Conservation (phyloP, 2,797 vertebrate species). For the Aselliscus stoliczkanus region DNA sequence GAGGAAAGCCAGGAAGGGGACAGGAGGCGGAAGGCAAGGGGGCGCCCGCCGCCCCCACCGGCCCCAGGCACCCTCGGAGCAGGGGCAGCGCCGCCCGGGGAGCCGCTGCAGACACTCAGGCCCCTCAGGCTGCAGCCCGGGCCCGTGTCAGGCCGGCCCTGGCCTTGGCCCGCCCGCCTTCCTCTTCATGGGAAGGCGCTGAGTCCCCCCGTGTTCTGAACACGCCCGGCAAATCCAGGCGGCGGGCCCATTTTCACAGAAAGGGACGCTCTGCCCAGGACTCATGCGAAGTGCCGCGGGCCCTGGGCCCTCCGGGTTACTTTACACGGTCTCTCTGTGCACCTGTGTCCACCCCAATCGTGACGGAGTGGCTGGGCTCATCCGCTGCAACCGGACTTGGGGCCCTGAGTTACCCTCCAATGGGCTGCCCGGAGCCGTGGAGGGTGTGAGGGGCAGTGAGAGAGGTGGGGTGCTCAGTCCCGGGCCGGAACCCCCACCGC, state of each 20-base stretch:
- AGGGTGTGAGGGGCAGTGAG: too few species aligned
- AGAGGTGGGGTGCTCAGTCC: neutral
- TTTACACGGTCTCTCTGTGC: too few species aligned
- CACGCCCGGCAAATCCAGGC: neutral
- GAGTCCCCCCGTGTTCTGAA: neutral
- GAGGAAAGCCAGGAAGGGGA: neutral
- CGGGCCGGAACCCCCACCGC: too few species aligned
- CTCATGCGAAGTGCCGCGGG: accelerated
- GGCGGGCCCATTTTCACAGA: accelerated
- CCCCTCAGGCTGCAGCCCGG: neutral
- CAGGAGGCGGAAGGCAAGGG: too few species aligned
- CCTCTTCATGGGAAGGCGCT: neutral
- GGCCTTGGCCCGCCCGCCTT: neutral
- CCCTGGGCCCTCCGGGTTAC: neutral
- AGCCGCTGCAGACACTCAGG: too few species aligned
- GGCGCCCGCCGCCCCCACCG: neutral
- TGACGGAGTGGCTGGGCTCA: too few species aligned
- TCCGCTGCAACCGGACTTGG: too few species aligned
- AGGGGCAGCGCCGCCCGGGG: accelerated
- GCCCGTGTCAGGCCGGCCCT: neutral
- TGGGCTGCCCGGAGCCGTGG: neutral
- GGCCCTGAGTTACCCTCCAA: neutral
- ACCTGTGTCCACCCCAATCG: too few species aligned
- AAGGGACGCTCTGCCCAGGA: neutral
- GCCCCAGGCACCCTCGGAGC: too few species aligned